phyloP scores from a whole-genome alignment of 2,113 vertebrate species.

The Mirza zaza region DNA sequence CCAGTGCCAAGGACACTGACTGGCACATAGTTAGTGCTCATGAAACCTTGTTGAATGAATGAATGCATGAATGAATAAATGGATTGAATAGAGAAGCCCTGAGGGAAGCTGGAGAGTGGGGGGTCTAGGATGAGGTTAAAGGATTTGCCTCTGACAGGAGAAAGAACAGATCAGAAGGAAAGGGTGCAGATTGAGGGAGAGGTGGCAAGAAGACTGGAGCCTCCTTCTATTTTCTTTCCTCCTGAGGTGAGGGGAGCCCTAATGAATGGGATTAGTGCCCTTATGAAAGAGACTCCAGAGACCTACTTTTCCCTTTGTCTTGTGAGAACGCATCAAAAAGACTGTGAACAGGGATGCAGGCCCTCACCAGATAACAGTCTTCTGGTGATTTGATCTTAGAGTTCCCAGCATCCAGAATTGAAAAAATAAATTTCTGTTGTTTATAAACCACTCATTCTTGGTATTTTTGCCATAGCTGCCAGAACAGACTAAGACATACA shows the following conservation, averaged over 20 bases:
- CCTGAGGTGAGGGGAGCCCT: too few relatives aligned
- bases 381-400: not conserved
- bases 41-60: not conserved
- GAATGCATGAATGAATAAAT: not conserved
- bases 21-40: not conserved
- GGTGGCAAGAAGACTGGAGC: too few relatives aligned
- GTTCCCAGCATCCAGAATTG: not conserved
- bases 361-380: not conserved
- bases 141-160: not conserved
- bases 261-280: not conserved
- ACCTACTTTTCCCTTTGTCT: not conserved
- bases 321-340: not conserved
- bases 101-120: not conserved
- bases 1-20: not conserved
- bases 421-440: not conserved
- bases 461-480: not conserved
- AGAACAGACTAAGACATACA: not conserved
- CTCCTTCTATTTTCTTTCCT: too few relatives aligned
- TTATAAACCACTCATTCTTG: not conserved
- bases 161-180: not conserved
- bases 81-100: not conserved
- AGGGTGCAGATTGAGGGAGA: not conserved
- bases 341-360: not conserved
- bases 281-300: not conserved
- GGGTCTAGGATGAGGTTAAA: not conserved